These are phyloP conservation scores for Halocynthia roretzi DNA, from an alignment of 23 tunicate genomes.

Conservation along the genomic window DNA sequence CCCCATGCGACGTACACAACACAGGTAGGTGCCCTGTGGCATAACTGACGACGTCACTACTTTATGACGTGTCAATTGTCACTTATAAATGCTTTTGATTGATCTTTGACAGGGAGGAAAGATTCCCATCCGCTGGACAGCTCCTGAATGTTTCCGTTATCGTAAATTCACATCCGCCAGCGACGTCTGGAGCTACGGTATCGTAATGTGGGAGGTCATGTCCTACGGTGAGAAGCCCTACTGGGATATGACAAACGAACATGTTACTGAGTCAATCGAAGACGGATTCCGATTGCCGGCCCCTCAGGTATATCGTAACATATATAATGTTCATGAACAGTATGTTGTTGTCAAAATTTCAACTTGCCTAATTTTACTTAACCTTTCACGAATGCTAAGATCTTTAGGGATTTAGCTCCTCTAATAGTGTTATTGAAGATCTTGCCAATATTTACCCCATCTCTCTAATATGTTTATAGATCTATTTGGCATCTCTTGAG, in stretches of 20 bases:
- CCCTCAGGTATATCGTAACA: constrained; percentile 29
- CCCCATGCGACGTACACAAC: constrained; percentile 75
- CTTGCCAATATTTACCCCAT: too few species aligned
- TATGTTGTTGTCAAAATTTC: not conserved
- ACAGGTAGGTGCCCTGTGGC: constrained; percentile 25
- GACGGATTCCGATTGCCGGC: constrained; percentile 67
- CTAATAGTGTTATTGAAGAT: too few species aligned
- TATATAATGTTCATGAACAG: not conserved
- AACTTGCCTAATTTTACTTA: not conserved
- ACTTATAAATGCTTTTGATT: too few species aligned
- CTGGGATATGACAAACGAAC: constrained; percentile 89
- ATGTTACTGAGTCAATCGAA: constrained; percentile 48
- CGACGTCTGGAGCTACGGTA: constrained; percentile 88
- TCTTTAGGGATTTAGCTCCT: too few species aligned
- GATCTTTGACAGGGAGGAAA: constrained; percentile 60
- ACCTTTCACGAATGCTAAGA: too few species aligned
- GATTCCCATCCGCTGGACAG: constrained; percentile 84
- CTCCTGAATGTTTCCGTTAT: constrained; percentile 65
- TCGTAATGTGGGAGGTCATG: constrained; percentile 86
- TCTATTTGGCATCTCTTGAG: too few species aligned
- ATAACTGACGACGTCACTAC: constrained; percentile 1
- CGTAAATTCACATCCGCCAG: constrained; percentile 53
- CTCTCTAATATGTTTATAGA: too few species aligned
- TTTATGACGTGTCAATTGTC: too few species aligned
- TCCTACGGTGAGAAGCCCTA: constrained; percentile 78